Conservation (phyloP, 92 coral and sea anemone species). For the Porites evermanni region DNA sequence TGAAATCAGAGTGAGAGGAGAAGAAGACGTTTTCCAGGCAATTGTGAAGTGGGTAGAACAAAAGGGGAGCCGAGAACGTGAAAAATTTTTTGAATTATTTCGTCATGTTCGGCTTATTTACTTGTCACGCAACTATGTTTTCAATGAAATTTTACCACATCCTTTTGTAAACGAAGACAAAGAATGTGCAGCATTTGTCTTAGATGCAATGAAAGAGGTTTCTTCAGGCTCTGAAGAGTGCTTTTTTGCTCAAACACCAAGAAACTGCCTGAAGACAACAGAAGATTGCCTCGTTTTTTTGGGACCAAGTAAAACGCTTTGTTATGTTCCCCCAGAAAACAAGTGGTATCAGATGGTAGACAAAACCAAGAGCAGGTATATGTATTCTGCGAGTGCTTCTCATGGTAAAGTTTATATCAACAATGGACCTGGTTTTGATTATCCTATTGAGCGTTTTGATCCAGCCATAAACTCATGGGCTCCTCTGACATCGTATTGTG, state of each 20-base stretch:
- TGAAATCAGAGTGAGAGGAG: background rate
- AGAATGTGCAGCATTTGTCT: background rate
- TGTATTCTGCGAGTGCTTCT: background rate
- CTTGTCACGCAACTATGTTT: background rate
- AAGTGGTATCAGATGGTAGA: conserved; percentile 20
- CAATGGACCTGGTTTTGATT: background rate
- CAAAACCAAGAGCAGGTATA: background rate
- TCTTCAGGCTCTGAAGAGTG: background rate
- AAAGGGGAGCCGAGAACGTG: background rate
- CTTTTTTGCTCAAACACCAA: background rate
- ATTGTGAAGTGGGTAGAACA: background rate
- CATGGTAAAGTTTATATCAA: background rate
- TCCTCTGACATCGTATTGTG: background rate
- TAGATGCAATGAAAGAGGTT: background rate
- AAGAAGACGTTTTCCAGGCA: conserved; percentile 3
- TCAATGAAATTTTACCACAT: background rate
- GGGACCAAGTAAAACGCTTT: background rate
- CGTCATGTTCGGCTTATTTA: background rate
- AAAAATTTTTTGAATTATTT: background rate
- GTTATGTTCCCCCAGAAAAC: background rate
- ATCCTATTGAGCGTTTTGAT: conserved; percentile 32
- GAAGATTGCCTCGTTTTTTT: background rate
- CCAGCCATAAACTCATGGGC: background rate
- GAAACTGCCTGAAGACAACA: background rate
- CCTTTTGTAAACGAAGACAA: background rate